Evolutionary conservation across 2,888 invertebrate genomes (phyloP), one percentile per base, ranked within the genome.

Genomic region (Tachina lurida): DNA sequence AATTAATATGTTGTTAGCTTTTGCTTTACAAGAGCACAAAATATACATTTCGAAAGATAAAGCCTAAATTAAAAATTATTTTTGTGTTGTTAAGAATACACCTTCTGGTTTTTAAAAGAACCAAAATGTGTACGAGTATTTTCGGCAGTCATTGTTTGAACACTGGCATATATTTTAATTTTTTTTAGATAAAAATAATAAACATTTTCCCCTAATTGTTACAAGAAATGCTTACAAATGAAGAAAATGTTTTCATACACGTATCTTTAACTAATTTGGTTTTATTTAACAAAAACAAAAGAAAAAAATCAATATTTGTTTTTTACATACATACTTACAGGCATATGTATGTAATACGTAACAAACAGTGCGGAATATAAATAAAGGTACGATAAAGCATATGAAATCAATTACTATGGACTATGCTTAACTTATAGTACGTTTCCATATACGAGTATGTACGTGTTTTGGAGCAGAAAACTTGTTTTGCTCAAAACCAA

Each of bases 251-350:
- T 82, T 85, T 85, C 63, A 82, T 85, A 75, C 47, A 7, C 31
- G 68, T 79, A 78, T 78, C 81, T 58, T 78, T 63, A 78, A 81
- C 77, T 85, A 82, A 78, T 85, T 85, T 81, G 54, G 65, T 60
- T 67, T 80, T 71, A 76, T 73, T 71, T 76, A 77, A 77, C 41
- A 54, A 19, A 67, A 41, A 49, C 2, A 62, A 67, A 62, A 60
- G 70, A 39, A 68, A n/a, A n/a, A 62, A 68, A 39, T 62, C 74
- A 78, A 62, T 77, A 73, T 84, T 78, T 78, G 60, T 63, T 60
- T 12, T 5, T 73, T 19, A 10, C 19, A 52, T 15, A 49, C 3
- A 75, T 13, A 19, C 31, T 7, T 31, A 31, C 31, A 31, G 5
- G 31, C 4, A 31, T 31, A 4, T 31, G 31, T 31, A 31, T 7